Conservation (phyloP, 1,140 invertebrate genomes). For the Adelges cooleyi region DNA sequence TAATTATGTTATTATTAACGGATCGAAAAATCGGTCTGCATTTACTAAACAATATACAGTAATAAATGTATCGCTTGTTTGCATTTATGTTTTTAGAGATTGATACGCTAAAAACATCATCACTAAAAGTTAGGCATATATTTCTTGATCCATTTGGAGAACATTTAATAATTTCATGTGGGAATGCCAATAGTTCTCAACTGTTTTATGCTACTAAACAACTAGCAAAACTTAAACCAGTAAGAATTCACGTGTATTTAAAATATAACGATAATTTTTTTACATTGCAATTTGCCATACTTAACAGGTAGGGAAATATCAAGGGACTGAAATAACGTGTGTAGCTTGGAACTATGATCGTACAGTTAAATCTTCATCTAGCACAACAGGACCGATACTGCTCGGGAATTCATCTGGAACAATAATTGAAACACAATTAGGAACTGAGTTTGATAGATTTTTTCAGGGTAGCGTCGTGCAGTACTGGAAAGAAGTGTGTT, state of each 20-base stretch:
- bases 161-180: slow-evolving; percentile 51
- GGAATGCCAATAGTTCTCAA: slow-evolving; percentile 3
- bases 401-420: slow-evolving; percentile 80
- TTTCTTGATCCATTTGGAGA: slow-evolving; percentile 78
- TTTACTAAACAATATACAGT: slow-evolving; percentile 18
- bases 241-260: slow-evolving; percentile 11
- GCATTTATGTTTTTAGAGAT: no score
- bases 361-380: slow-evolving; percentile 34
- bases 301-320: slow-evolving; percentile 47
- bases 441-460: slow-evolving; percentile 64
- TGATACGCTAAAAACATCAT: slow-evolving; percentile 13
- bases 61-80: no score
- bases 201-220: slow-evolving; percentile 16
- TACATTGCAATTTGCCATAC: no score
- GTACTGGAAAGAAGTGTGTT: slow-evolving; percentile 71
- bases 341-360: slow-evolving; percentile 73
- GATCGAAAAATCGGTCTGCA: no score
- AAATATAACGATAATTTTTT: no score
- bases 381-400: slow-evolving; percentile 67
- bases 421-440: slow-evolving; percentile 84
- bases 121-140: slow-evolving; percentile 47
- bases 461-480: slow-evolving; percentile 64
- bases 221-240: slow-evolving; percentile 30
- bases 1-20: background rate
- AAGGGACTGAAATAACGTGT: slow-evolving; percentile 76